A percentile compares a stretch with the other conserved stretches of the same genome.
phyloP scores from a whole-genome alignment of 2,113 vertebrate species.

The Lota lota region DNA sequence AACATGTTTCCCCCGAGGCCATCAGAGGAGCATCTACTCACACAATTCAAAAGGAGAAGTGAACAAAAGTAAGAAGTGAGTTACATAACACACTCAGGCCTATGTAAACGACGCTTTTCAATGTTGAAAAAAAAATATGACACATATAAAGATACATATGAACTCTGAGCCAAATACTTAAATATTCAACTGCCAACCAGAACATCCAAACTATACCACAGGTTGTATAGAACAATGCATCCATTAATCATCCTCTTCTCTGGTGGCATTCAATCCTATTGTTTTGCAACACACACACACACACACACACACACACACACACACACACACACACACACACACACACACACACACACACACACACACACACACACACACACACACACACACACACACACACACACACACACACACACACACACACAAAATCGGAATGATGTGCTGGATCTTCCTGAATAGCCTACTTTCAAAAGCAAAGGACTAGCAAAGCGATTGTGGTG shows the following conservation, averaged over 20 bases:
- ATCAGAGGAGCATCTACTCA: no score
- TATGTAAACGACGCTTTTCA: no score
- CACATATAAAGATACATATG: neutral
- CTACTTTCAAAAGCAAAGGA: no score
- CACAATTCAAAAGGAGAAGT: neutral
- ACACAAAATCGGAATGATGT: no score
- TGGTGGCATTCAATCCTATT: constrained; percentile 10
- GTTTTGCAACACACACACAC: neutral
- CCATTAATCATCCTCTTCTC: constrained; percentile 15
- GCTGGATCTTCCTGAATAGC: no score
- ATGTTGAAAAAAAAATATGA: neutral
- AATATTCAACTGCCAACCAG: no score
- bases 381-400: no score
- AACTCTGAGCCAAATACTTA: no score
- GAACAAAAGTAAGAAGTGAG: neutral
- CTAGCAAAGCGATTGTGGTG: no score
- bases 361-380: no score
- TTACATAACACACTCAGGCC: neutral
- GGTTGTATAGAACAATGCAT: neutral
- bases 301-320: neutral
- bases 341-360: neutral
- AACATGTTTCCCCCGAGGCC: no score
- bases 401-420: no score
- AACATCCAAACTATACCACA: neutral
- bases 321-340: neutral